Percentiles rank a stretch among this genome's conserved stretches.
These are phyloP conservation scores for Octodonta nipae DNA, from an alignment of 2,888 invertebrate species.

Conservation along the genomic window DNA sequence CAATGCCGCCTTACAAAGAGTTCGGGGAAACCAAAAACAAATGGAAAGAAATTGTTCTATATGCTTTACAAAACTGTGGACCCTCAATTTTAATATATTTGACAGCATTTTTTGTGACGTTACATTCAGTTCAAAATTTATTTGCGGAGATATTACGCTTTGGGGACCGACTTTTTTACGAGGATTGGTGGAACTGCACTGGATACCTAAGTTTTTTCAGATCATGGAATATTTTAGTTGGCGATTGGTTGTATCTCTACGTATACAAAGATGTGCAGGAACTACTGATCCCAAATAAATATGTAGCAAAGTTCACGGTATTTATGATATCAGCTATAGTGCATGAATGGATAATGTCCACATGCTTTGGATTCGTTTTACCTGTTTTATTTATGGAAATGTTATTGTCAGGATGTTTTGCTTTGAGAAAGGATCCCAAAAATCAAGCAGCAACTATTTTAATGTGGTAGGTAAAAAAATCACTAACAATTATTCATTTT, in stretches of 20 bases:
- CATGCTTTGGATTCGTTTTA: conserved; percentile 73
- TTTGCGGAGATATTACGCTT: conserved; percentile 81
- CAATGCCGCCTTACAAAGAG: conserved; percentile 53
- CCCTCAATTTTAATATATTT: conserved; percentile 51
- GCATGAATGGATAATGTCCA: conserved; percentile 74
- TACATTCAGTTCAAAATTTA: conserved; percentile 86
- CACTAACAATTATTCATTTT: no score
- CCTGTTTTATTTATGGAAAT: conserved; percentile 67
- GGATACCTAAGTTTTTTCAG: conserved; percentile 74
- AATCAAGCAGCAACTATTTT: no score
- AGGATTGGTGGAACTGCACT: conserved; percentile 89
- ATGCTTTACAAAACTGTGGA: conserved; percentile 56
- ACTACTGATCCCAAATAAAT: conserved; percentile 35
- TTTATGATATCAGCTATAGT: conserved; percentile 72
- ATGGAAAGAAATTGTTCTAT: conserved; percentile 40
- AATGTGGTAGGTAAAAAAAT: no score
- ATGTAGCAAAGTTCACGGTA: conserved; percentile 47
- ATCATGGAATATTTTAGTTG: conserved; percentile 91
- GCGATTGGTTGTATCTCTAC: conserved; percentile 86
- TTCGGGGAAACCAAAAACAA: conserved; percentile 40
- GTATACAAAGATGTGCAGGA: conserved; percentile 60
- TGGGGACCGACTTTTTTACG: conserved; percentile 72
- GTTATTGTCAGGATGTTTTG: no score
- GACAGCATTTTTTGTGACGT: conserved; percentile 59
- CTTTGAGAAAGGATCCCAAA: no score